Percentiles rank a stretch among this genome's conserved stretches.
Evolutionary conservation across 2,113 vertebrate genomes (phyloP).

Genomic region (Columba janthina): DNA sequence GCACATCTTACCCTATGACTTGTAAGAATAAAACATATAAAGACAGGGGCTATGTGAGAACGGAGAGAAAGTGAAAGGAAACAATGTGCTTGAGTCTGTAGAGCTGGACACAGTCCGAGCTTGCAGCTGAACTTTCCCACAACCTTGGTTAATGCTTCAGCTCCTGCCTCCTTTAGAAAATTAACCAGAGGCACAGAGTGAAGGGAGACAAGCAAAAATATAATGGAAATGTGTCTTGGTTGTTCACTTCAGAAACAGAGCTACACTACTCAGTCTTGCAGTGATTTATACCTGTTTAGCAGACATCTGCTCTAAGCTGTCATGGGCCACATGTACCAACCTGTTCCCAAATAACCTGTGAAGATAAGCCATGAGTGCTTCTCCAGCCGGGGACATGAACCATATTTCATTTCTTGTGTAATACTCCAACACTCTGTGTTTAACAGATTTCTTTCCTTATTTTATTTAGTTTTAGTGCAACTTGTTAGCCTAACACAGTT

Average conservation of each 20-base stretch:
- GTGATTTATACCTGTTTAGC: conserved; percentile 2
- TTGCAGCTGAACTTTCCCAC: neutral
- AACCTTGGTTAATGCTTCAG: neutral
- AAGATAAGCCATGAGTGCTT: neutral
- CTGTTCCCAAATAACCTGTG: conserved; percentile 6
- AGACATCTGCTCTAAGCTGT: neutral
- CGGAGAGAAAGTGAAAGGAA: neutral
- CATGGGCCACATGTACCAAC: neutral
- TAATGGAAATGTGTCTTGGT: neutral
- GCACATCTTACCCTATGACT: neutral
- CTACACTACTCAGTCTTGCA: neutral
- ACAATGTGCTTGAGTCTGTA: neutral
- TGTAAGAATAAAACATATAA: neutral
- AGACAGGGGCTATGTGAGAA: neutral
- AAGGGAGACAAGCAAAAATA: neutral
- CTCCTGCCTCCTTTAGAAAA: neutral
- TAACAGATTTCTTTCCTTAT: conserved; percentile 62
- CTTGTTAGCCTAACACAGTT: conserved; percentile 62
- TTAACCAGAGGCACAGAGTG: neutral
- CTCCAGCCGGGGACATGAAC: neutral
- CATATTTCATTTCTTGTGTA: conserved; percentile 53
- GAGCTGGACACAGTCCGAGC: neutral
- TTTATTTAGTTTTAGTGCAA: conserved; percentile 64
- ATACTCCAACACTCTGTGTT: conserved; percentile 4
- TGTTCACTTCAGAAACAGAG: neutral